phyloP scores from a whole-genome alignment of 2,113 vertebrate genomes.

The Stercorarius parasiticus region DNA sequence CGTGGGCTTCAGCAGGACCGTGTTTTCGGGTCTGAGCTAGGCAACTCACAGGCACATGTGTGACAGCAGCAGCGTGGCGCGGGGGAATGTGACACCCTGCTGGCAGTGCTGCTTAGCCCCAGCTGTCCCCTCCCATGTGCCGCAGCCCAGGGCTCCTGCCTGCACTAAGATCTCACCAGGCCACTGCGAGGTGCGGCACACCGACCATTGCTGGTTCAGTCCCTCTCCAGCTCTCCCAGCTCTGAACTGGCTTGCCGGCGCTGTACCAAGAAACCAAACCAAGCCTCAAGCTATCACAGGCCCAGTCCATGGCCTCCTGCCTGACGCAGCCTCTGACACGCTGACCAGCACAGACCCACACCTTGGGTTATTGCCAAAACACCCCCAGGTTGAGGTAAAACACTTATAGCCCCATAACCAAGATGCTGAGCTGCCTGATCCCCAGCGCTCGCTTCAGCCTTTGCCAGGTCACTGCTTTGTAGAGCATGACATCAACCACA shows the following conservation, averaged over 20 bases:
- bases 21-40: fast-evolving
- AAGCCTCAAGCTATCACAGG: fast-evolving
- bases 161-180: not conserved
- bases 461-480: not conserved
- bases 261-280: not conserved
- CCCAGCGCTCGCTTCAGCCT: not conserved
- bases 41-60: not conserved
- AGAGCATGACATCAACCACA: not conserved
- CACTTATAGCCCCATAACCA: not conserved
- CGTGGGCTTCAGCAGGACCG: fast-evolving
- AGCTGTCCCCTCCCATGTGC: fast-evolving
- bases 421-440: not conserved
- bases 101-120: too few relatives aligned
- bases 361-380: not conserved
- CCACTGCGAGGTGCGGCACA: fast-evolving
- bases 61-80: fast-evolving
- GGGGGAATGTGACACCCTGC: not conserved
- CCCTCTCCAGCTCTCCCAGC: not conserved
- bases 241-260: not conserved
- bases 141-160: not conserved
- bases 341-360: not conserved
- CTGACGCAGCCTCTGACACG: not conserved
- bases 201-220: not conserved
- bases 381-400: not conserved
- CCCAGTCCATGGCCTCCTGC: not conserved